Evolutionary conservation across 2,797 vertebrate genomes (phyloP), one percentile per base, ranked within the genome.

Genomic region (Onychomys torridus): DNA sequence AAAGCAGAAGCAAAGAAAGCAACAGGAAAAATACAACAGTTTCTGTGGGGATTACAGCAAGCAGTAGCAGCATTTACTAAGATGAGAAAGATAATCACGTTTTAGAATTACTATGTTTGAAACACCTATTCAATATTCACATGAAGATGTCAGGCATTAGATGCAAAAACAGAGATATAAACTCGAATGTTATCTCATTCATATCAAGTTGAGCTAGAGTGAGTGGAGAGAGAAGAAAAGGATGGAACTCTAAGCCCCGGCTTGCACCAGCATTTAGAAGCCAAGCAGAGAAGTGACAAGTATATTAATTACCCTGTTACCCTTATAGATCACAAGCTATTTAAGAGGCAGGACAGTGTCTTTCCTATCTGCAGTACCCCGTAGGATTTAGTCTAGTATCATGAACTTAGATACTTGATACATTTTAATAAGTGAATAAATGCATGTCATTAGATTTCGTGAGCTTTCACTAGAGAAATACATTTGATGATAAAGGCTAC

Each of bases 391-490:
- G 77, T 59, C 87, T 27, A 91, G 55, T 40, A 90, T 77, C 29
- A 86, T 61, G 84, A 96, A 90, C 40, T 95, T 23, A 90, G 23
- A 79, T 57, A 40, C 40, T 78, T 71, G 79, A 52, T 52, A 92
- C 16, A 92, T 69, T 90, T 52, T 92, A 90, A 89, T 43, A n/a
- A 95, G 61, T 96, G 29, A 86, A 59, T 73, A 14, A 91, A 87
- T 75, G 37, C 27, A 69, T 77, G 61, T 46, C 52, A 93, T 91
- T 84, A 92, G 40, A 69, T 52, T 94, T 95, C 86, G 92, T 59
- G 76, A 76, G 52, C 71, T 82, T 97, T 90, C 86, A 90, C 34
- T 94, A 19, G 32, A 92, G 37, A 92, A 90, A 90, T 63, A 59
- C 46, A 84, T 43, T n/a, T 81, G 59, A 96, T 34, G 40, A 92